A percentile compares a stretch with the other conserved stretches of the same genome.
These are phyloP conservation scores for Nothobranchius furzeri DNA, from an alignment of 2,113 vertebrate genomes.

Conservation along the genomic window DNA sequence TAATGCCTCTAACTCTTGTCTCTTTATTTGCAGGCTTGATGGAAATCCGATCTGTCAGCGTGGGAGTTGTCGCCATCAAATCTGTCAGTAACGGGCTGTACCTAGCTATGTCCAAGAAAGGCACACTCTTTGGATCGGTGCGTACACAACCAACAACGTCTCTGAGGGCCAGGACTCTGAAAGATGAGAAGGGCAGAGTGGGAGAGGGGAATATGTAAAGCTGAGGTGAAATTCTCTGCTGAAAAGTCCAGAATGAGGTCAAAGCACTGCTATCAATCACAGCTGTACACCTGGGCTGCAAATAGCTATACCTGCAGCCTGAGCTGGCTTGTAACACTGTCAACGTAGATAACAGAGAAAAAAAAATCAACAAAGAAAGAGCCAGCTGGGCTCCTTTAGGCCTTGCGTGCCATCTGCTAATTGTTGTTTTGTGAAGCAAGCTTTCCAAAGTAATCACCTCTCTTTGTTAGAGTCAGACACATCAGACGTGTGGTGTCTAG, in stretches of 20 bases:
- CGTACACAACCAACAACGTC: slow-evolving; percentile 70
- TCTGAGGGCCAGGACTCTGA: slow-evolving; percentile 35
- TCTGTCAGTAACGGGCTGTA: slow-evolving; percentile 91
- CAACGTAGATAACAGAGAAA: slow-evolving; percentile 58
- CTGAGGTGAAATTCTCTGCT: neutral
- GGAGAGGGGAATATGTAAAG: slow-evolving; percentile 17
- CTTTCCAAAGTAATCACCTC: slow-evolving; percentile 55
- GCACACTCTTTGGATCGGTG: slow-evolving; percentile 92
- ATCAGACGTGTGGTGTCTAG: slow-evolving; percentile 62
- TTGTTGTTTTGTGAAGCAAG: slow-evolving; percentile 54
- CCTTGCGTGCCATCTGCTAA: slow-evolving; percentile 71
- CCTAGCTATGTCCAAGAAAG: slow-evolving; percentile 91
- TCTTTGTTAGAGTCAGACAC: slow-evolving; percentile 53
- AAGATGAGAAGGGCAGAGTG: slow-evolving; percentile 12
- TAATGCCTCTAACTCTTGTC: slow-evolving; percentile 66
- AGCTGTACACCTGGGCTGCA: slow-evolving; percentile 54
- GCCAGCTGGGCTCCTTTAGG: slow-evolving; percentile 56
- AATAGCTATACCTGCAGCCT: slow-evolving; percentile 64
- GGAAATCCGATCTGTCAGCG: slow-evolving; percentile 91
- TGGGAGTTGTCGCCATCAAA: slow-evolving; percentile 91
- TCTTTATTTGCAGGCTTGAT: slow-evolving; percentile 84
- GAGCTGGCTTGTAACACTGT: slow-evolving; percentile 56
- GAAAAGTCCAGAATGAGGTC: slow-evolving; percentile 53
- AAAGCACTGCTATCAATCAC: slow-evolving; percentile 59
- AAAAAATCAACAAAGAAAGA: slow-evolving; percentile 59